Evolutionary conservation across 2,113 vertebrate genomes (phyloP).

Genomic region (Cyphomyrus discorhynchus): DNA sequence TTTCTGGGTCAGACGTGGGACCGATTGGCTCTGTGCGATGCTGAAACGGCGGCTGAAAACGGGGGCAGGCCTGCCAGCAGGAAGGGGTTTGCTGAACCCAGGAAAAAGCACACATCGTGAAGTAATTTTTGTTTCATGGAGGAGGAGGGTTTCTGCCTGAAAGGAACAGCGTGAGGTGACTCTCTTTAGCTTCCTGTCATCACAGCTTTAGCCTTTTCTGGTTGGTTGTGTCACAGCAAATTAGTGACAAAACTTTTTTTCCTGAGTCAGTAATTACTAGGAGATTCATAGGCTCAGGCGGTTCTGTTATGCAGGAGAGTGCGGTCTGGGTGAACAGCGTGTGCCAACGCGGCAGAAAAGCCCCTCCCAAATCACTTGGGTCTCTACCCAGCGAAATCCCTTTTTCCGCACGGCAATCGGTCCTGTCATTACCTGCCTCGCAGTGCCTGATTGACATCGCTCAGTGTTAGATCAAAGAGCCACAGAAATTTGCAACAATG

Average conservation of each 20-base stretch:
- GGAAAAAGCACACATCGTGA: background rate
- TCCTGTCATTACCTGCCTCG: constrained; percentile 50
- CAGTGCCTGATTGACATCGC: constrained; percentile 56
- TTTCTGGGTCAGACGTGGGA: background rate
- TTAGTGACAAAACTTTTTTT: background rate
- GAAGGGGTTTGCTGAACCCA: background rate
- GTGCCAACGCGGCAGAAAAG: background rate
- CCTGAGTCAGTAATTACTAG: background rate
- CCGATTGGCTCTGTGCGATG: background rate
- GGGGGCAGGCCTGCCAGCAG: background rate
- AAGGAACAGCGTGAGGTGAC: background rate
- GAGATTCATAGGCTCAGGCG: background rate
- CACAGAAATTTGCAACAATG: constrained; percentile 21
- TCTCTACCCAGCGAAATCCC: constrained; percentile 6
- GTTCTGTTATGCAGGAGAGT: background rate
- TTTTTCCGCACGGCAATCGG: constrained; percentile 45
- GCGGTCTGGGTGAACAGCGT: background rate
- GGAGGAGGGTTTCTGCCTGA: background rate
- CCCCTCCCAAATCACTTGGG: background rate
- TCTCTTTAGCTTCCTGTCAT: background rate
- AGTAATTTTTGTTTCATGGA: background rate
- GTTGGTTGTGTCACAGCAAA: background rate
- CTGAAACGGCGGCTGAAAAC: background rate
- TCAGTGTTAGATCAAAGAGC: constrained; percentile 47
- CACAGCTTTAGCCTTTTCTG: background rate